Evolutionary conservation across 2,888 invertebrate genomes (phyloP).

Genomic region (Palloptera scutellata): DNA sequence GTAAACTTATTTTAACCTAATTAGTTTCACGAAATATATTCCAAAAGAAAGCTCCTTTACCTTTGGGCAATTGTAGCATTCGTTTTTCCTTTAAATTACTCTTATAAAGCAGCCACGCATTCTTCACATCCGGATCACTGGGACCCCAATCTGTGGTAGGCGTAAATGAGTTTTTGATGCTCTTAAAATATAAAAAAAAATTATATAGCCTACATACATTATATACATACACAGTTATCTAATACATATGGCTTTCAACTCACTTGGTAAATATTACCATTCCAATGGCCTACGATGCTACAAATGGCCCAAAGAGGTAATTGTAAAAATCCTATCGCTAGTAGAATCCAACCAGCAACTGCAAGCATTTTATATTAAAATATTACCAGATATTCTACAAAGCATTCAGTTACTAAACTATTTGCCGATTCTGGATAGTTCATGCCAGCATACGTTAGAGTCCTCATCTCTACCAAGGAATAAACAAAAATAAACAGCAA

Average conservation of each 20-base stretch:
- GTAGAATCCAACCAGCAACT: slow-evolving; percentile 53
- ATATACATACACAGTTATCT: too few species aligned
- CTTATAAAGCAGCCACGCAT: slow-evolving; percentile 41
- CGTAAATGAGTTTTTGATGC: slow-evolving; percentile 31
- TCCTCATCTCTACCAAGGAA: slow-evolving; percentile 69
- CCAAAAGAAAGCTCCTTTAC: slow-evolving; percentile 35
- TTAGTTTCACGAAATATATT: slow-evolving; percentile 31
- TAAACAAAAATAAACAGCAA: slow-evolving; percentile 75
- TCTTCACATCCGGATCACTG: slow-evolving; percentile 35
- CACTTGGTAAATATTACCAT: slow-evolving; percentile 36
- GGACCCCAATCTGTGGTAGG: slow-evolving; percentile 43
- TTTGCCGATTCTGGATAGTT: slow-evolving; percentile 69
- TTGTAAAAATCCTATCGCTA: slow-evolving; percentile 65
- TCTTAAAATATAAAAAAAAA: slow-evolving; percentile 23
- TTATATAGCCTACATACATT: background rate
- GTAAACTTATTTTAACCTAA: background rate
- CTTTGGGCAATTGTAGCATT: slow-evolving; percentile 10
- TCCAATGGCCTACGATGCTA: slow-evolving; percentile 25
- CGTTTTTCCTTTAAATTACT: slow-evolving; percentile 34
- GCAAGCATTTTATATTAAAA: slow-evolving; percentile 2
- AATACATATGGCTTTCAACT: slow-evolving; percentile 18
- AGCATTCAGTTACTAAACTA: slow-evolving; percentile 62
- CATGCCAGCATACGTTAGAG: slow-evolving; percentile 68
- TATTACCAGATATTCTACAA: too few species aligned
- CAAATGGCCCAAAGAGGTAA: slow-evolving; percentile 66